A percentile compares a stretch with the other conserved stretches of the same genome.
These are phyloP conservation scores for Salvator merianae DNA, from an alignment of 2,113 vertebrate genomes.

Conservation along the genomic window DNA sequence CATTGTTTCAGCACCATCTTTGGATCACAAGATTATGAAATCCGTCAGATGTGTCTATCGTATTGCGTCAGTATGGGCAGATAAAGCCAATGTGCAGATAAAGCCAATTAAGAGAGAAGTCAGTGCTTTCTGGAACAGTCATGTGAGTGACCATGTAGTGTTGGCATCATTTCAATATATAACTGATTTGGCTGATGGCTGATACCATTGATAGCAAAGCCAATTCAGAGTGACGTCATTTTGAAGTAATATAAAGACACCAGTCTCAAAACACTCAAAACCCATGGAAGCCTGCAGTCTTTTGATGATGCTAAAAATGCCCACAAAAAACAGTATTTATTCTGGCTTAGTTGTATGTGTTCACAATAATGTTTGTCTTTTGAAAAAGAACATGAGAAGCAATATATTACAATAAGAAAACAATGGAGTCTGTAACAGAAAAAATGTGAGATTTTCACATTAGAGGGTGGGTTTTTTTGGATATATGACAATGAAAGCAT, in stretches of 20 bases:
- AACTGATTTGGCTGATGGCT: too few species aligned
- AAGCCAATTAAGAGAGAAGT: background rate
- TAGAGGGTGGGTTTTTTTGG: background rate
- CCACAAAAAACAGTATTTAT: background rate
- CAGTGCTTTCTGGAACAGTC: background rate
- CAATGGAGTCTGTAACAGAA: background rate
- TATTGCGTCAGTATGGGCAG: background rate
- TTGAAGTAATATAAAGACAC: too few species aligned
- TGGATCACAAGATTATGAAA: background rate
- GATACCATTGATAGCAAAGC: too few species aligned
- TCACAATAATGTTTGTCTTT: background rate
- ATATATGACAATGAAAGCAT: background rate
- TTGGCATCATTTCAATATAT: too few species aligned
- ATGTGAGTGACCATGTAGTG: background rate
- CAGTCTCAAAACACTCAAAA: background rate
- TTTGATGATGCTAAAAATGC: background rate
- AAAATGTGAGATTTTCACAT: constrained; percentile 5
- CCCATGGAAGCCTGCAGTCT: background rate
- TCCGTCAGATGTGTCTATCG: background rate
- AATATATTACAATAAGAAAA: background rate
- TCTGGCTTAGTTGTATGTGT: background rate
- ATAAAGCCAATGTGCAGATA: background rate
- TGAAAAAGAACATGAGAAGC: background rate
- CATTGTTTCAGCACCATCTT: background rate
- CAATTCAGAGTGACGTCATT: too few species aligned